phyloP scores from a whole-genome alignment of 1,140 invertebrate species.

The Drosophila funebris region DNA sequence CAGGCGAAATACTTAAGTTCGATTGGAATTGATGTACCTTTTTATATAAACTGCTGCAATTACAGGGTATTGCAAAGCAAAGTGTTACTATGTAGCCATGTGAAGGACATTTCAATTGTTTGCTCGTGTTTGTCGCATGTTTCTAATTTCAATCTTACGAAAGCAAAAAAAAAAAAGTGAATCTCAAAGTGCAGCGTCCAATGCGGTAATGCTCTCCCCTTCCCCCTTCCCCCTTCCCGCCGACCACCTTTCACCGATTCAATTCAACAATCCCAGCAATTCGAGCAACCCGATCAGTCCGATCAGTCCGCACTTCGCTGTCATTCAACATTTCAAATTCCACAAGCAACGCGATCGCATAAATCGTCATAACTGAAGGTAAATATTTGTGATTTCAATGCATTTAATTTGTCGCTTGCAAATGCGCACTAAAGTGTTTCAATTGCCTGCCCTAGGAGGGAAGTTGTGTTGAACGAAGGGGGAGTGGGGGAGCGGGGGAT shows the following conservation, averaged over 20 bases:
- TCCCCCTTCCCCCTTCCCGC: background rate
- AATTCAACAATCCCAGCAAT: too few species aligned
- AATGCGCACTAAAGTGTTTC: constrained; percentile 46
- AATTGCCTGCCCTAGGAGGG: constrained; percentile 7
- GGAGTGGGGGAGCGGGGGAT: background rate
- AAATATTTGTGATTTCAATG: constrained; percentile 25
- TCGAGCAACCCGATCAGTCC: background rate
- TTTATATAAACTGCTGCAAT: too few species aligned
- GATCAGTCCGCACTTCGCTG: background rate
- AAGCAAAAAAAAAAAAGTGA: background rate
- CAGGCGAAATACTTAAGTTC: too few species aligned
- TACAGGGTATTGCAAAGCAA: background rate
- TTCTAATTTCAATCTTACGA: background rate
- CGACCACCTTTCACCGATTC: too few species aligned
- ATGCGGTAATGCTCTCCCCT: background rate
- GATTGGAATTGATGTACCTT: too few species aligned
- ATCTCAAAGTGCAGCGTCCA: constrained; percentile 2
- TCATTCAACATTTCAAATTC: background rate
- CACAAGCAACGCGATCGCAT: background rate
- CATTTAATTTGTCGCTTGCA: constrained; percentile 41
- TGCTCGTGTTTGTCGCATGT: background rate
- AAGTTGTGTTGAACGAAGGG: background rate
- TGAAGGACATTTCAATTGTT: constrained; percentile 21
- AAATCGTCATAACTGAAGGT: constrained; percentile 5
- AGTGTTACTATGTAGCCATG: background rate